These are phyloP conservation scores for Tapera naevia DNA, from an alignment of 2,797 vertebrate genomes.

Conservation along the genomic window DNA sequence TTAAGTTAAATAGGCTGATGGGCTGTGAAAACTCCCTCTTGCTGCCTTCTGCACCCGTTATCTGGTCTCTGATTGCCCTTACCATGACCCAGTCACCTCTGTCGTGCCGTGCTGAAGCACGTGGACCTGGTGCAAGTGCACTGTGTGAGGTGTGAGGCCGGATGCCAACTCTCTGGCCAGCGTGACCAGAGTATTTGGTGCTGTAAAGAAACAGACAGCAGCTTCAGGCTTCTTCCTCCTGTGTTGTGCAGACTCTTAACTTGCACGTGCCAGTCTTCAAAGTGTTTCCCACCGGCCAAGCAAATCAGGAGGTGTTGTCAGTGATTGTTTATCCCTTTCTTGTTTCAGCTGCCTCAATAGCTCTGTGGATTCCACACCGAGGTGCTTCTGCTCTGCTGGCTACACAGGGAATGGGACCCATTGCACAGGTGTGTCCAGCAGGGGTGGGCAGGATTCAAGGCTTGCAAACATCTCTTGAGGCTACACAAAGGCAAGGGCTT, in stretches of 20 bases:
- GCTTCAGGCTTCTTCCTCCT: background rate
- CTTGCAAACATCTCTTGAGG: background rate
- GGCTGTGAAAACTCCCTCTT: background rate
- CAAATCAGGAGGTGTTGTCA: background rate
- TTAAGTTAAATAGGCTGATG: background rate
- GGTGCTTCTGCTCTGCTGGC: slow-evolving; percentile 87
- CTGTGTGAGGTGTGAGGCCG: background rate
- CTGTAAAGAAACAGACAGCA: background rate
- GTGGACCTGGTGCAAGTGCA: background rate
- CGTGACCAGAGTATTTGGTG: background rate
- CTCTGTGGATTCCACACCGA: slow-evolving; percentile 61
- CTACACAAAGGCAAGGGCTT: background rate
- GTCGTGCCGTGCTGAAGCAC: background rate
- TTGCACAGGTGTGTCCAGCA: slow-evolving; percentile 83
- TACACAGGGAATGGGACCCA: slow-evolving; percentile 87
- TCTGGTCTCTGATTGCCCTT: background rate
- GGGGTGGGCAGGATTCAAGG: background rate
- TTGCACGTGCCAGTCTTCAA: background rate
- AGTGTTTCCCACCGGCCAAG: background rate
- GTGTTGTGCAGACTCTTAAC: background rate
- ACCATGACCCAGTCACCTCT: accelerated
- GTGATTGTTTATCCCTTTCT: background rate
- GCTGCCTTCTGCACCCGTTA: background rate
- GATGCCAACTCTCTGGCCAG: background rate
- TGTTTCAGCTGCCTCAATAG: slow-evolving; percentile 84